phyloP scores from a whole-genome alignment of 2,888 invertebrate species.

The Ecdyonurus torrentis region DNA sequence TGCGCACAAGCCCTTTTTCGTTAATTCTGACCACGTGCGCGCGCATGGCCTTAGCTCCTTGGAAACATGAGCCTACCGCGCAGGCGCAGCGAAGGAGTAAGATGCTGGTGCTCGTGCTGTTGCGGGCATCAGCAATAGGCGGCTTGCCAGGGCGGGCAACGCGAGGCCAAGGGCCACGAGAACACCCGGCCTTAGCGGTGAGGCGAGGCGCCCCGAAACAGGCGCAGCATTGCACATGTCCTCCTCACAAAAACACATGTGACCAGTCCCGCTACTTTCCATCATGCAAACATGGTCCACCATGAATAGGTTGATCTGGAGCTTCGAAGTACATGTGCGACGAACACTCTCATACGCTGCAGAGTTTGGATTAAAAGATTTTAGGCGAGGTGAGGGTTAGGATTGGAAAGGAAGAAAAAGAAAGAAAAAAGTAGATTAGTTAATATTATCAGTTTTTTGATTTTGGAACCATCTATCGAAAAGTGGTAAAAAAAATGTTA shows the following conservation, averaged over 20 bases:
- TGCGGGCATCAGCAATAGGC: not conserved
- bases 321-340: slow-evolving; percentile 80
- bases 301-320: slow-evolving; percentile 93
- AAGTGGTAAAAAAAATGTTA: too few species aligned
- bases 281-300: slow-evolving; percentile 98
- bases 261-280: slow-evolving; percentile 94
- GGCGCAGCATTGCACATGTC: slow-evolving; percentile 71
- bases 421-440: not conserved
- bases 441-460: too few species aligned
- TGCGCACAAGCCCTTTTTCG: not conserved
- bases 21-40: not conserved
- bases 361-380: not conserved
- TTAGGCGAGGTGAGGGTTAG: not conserved
- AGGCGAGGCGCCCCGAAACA: not conserved
- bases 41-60: not conserved
- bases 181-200: not conserved
- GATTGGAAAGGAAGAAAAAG: not conserved
- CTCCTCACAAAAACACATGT: slow-evolving; percentile 98
- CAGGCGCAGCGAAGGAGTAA: not conserved
- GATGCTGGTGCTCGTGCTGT: not conserved
- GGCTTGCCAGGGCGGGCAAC: not conserved
- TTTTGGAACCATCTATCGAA: too few species aligned
- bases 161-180: not conserved
- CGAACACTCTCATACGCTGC: slow-evolving; percentile 81
- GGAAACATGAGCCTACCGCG: not conserved